A percentile compares a stretch with the other conserved stretches of the same genome.
These are phyloP conservation scores for Prionace glauca DNA, from an alignment of 2,797 vertebrate genomes.

Conservation along the genomic window DNA sequence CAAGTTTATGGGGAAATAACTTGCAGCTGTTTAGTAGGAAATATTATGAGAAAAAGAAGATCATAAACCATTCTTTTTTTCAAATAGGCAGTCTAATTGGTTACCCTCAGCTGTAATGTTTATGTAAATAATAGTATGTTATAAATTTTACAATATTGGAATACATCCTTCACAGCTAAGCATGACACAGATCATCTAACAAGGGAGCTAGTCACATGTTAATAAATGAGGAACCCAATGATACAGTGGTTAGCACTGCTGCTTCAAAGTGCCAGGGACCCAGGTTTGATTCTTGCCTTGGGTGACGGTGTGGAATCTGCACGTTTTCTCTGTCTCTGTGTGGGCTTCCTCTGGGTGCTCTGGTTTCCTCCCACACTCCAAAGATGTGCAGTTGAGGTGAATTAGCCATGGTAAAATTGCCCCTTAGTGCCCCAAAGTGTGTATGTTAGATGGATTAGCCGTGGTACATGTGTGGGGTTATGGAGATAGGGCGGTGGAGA, in stretches of 20 bases:
- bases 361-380: too few relatives aligned
- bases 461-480: too few relatives aligned
- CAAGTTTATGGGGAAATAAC: constrained; percentile 15
- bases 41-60: background rate
- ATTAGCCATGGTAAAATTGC: too few relatives aligned
- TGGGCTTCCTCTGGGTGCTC: too few relatives aligned
- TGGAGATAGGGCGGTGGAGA: too few relatives aligned
- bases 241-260: background rate
- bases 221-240: background rate
- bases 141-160: background rate
- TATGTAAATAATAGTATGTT: background rate
- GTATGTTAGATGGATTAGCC: too few relatives aligned
- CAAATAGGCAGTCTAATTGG: background rate
- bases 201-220: background rate
- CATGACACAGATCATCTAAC: background rate
- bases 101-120: background rate
- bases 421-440: too few relatives aligned
- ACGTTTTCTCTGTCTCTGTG: too few relatives aligned
- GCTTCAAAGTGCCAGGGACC: too few relatives aligned
- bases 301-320: too few relatives aligned
- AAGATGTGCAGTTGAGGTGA: too few relatives aligned
- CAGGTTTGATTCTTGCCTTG: too few relatives aligned
- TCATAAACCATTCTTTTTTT: background rate
- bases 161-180: background rate
- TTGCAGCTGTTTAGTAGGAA: background rate